A percentile compares a stretch with the other conserved stretches of the same genome.
These are phyloP conservation scores for Andrena fulva DNA, from an alignment of 2,888 invertebrate species.

Conservation along the genomic window DNA sequence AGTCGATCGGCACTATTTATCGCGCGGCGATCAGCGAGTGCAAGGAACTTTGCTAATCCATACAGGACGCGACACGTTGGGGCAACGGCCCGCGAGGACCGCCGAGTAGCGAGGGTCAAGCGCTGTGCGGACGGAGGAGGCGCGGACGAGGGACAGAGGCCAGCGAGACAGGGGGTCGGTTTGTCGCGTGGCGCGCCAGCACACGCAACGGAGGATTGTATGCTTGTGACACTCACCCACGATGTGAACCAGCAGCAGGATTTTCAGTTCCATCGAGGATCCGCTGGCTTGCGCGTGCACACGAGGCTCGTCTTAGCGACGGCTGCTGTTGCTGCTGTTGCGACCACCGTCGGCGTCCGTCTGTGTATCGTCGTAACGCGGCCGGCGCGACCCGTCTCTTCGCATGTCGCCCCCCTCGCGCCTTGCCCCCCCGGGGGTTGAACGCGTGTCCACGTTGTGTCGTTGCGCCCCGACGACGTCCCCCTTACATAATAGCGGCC, in stretches of 20 bases:
- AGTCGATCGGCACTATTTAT: no score
- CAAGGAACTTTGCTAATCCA: slow-evolving; percentile 42
- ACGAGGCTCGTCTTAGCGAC: not conserved
- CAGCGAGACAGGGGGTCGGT: slow-evolving; percentile 32
- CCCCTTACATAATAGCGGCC: slow-evolving; percentile 67
- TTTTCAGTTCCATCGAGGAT: slow-evolving; percentile 79
- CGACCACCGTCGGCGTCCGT: slow-evolving; percentile 34
- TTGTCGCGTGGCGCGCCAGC: slow-evolving; percentile 13
- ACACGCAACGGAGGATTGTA: no score
- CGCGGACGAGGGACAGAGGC: not conserved
- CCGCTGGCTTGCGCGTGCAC: slow-evolving; percentile 25
- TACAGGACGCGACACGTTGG: slow-evolving; percentile 42
- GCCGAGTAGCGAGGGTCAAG: no score
- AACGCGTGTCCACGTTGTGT: slow-evolving; percentile 29
- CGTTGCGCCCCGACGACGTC: slow-evolving; percentile 37
- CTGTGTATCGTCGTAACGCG: slow-evolving; percentile 53
- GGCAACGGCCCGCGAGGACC: slow-evolving; percentile 47
- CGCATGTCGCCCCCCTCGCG: slow-evolving; percentile 66
- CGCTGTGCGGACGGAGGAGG: no score
- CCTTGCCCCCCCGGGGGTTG: not conserved
- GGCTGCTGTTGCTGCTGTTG: slow-evolving; percentile 2
- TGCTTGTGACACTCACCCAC: slow-evolving; percentile 61
- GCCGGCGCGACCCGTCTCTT: slow-evolving; percentile 66
- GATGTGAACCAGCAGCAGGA: slow-evolving; percentile 75
- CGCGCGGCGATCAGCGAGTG: no score